A percentile compares a stretch with the other conserved stretches of the same genome.
Conservation (phyloP, 2,113 vertebrate species). For the Tragelaphus strepsiceros region DNA sequence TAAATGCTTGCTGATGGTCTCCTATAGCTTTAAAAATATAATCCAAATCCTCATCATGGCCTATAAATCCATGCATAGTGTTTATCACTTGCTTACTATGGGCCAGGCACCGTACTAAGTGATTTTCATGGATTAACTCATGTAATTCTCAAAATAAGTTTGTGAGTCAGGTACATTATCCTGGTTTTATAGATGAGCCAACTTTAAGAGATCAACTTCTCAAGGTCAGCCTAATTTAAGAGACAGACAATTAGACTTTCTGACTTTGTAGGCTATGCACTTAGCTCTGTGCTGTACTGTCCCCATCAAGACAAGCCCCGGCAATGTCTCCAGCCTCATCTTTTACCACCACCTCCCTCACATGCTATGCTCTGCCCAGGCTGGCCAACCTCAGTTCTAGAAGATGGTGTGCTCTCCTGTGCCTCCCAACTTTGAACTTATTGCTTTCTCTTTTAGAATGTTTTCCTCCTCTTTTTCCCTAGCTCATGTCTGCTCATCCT, state of each 20-base stretch:
- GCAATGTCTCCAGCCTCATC: neutral
- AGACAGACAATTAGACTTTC: neutral
- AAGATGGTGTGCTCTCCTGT: neutral
- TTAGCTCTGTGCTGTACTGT: accelerated
- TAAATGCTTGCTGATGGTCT: neutral
- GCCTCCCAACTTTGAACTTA: neutral
- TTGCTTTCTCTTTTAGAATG: neutral
- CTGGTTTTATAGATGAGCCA: neutral
- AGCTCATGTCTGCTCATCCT: neutral
- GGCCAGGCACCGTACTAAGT: neutral
- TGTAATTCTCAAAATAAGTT: neutral
- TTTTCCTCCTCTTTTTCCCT: neutral
- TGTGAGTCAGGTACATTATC: neutral
- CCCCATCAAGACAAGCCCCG: neutral
- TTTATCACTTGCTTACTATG: neutral
- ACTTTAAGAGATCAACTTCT: neutral
- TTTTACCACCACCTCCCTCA: neutral
- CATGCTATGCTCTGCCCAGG: neutral
- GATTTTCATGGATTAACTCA: neutral
- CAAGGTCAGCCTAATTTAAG: neutral
- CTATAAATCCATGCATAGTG: neutral
- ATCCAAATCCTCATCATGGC: neutral
- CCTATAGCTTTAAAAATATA: neutral
- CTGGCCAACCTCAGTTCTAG: neutral
- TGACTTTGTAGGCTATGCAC: accelerated